Evolutionary conservation across 1,140 invertebrate genomes (phyloP).

Genomic region (Vanessa tameamea): DNA sequence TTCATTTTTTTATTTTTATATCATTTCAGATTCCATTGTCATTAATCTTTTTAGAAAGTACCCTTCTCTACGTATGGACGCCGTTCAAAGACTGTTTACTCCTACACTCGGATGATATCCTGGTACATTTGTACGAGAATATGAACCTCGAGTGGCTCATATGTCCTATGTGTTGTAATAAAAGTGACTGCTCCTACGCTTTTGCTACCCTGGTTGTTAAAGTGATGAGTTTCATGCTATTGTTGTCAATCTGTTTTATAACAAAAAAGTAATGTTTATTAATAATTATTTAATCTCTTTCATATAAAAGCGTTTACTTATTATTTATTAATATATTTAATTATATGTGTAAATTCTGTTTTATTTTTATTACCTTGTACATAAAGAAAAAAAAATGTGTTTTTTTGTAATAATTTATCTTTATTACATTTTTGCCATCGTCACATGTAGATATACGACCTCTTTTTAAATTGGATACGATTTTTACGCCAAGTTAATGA

Average conservation of each 20-base stretch:
- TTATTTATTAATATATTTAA: too few relatives aligned
- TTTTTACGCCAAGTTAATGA: too few relatives aligned
- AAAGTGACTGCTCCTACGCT: slow-evolving; percentile 37
- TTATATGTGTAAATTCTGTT: too few relatives aligned
- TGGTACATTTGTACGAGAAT: slow-evolving; percentile 46
- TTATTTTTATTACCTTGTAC: too few relatives aligned
- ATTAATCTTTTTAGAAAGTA: slow-evolving; percentile 46
- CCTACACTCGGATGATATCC: slow-evolving; percentile 47
- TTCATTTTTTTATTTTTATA: not conserved
- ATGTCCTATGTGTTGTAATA: slow-evolving; percentile 51
- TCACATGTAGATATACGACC: too few relatives aligned
- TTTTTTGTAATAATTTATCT: too few relatives aligned
- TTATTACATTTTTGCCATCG: too few relatives aligned
- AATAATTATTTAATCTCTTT: too few relatives aligned
- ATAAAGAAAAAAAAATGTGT: too few relatives aligned
- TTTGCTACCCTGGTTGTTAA: slow-evolving; percentile 50
- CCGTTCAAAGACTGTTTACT: slow-evolving; percentile 46
- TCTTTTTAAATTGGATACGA: too few relatives aligned
- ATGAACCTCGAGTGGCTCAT: slow-evolving; percentile 44
- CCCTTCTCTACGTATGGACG: slow-evolving; percentile 48
- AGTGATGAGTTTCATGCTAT: slow-evolving; percentile 43
- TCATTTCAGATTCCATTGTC: slow-evolving; percentile 46
- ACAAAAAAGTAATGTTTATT: slow-evolving; percentile 24
- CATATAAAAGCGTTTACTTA: too few relatives aligned
- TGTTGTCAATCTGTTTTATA: slow-evolving; percentile 41